phyloP scores from a whole-genome alignment of 2,113 vertebrate genomes.

The Lophotis ruficrista region DNA sequence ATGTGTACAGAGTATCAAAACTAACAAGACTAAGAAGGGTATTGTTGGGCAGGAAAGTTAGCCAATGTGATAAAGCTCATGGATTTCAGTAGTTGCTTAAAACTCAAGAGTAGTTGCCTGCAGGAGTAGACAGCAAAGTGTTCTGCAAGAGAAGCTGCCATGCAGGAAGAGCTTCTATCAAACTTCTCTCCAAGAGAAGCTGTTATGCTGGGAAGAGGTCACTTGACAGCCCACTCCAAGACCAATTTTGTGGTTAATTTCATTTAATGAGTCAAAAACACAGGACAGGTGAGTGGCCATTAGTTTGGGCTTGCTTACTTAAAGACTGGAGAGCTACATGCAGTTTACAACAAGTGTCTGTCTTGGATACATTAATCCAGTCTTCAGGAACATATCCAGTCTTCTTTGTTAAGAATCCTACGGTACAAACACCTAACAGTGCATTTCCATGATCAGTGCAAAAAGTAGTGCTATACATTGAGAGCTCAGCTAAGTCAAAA shows the following conservation, averaged over 20 bases:
- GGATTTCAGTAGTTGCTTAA: background rate
- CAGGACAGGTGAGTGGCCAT: background rate
- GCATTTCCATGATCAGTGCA: background rate
- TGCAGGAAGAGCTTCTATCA: background rate
- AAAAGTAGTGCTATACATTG: background rate
- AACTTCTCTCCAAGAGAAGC: background rate
- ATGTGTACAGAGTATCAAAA: background rate
- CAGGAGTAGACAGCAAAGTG: background rate
- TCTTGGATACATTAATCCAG: background rate
- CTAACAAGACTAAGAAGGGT: background rate
- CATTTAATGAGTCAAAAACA: background rate
- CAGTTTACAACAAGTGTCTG: background rate
- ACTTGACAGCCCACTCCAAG: background rate
- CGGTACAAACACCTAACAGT: background rate
- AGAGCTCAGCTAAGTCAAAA: background rate
- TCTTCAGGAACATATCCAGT: background rate
- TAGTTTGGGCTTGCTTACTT: background rate
- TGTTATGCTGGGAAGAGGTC: background rate
- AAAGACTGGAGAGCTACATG: background rate
- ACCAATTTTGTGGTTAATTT: background rate
- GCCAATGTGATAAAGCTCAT: background rate
- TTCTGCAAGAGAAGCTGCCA: background rate
- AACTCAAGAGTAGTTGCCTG: background rate
- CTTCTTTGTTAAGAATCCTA: background rate
- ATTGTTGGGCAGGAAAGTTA: background rate